A percentile compares a stretch with the other conserved stretches of the same genome.
Conservation (phyloP, 2,113 vertebrate genomes). For the Irena cyanogastra region DNA sequence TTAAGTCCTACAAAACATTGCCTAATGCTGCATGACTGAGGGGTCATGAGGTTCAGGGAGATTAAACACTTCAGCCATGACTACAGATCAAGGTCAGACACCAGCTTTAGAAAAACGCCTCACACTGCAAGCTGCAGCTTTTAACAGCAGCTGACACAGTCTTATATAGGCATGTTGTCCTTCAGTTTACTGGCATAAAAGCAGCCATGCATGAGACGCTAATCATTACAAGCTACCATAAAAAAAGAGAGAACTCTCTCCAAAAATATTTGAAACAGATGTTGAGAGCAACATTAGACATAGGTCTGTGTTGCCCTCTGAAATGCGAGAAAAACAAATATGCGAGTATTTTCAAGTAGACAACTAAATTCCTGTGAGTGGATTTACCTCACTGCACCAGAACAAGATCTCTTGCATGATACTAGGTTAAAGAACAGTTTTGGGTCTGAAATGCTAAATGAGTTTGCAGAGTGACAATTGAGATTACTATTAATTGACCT, state of each 20-base stretch:
- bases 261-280: background rate
- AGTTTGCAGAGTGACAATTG: background rate
- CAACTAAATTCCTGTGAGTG: background rate
- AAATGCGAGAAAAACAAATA: background rate
- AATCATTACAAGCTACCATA: background rate
- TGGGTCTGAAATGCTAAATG: background rate
- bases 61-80: background rate
- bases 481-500: background rate
- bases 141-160: background rate
- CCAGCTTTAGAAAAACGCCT: background rate
- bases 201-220: background rate
- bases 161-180: background rate
- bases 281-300: background rate
- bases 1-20: background rate
- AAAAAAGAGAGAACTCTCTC: background rate
- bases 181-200: background rate
- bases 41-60: background rate
- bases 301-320: background rate
- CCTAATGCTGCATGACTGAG: background rate
- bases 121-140: background rate
- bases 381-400: background rate
- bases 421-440: background rate
- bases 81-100: background rate
- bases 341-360: background rate
- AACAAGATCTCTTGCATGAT: background rate